Conservation (phyloP, 1,140 invertebrate genomes). For the Rhynchophorus ferrugineus region DNA sequence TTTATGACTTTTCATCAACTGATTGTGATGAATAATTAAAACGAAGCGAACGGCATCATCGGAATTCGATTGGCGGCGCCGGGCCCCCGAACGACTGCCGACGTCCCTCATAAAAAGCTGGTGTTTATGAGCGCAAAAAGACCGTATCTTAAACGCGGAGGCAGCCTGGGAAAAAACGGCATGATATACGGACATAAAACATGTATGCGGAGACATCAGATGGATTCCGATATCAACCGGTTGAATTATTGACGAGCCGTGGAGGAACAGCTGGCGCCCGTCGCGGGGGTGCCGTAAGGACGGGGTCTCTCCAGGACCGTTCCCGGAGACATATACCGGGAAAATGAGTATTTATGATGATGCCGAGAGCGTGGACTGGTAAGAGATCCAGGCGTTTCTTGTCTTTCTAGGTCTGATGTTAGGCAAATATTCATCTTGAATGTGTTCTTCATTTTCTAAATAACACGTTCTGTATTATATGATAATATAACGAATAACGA, state of each 20-base stretch:
- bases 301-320: too few relatives aligned
- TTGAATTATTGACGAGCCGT: slow-evolving; percentile 22
- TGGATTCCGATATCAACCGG: slow-evolving; percentile 21
- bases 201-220: slow-evolving; percentile 21
- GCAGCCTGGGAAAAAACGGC: too few relatives aligned
- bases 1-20: too few relatives aligned
- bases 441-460: too few relatives aligned
- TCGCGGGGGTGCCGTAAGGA: too few relatives aligned
- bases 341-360: slow-evolving; percentile 25
- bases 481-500: too few relatives aligned
- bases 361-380: slow-evolving; percentile 18
- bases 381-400: slow-evolving; percentile 20
- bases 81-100: too few relatives aligned
- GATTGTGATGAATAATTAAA: too few relatives aligned
- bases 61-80: too few relatives aligned
- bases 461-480: too few relatives aligned
- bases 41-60: too few relatives aligned
- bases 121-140: slow-evolving; percentile 16
- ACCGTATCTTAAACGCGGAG: slow-evolving; percentile 10
- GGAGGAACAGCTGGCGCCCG: slow-evolving; percentile 21
- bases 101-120: slow-evolving; percentile 10
- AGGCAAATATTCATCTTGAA: too few relatives aligned
- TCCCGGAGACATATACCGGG: slow-evolving; percentile 18
- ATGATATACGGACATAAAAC: slow-evolving; percentile 10
- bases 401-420: slow-evolving; percentile 15